Evolutionary conservation across 2,797 vertebrate species (phyloP).

Genomic region (Tragopan temminckii): DNA sequence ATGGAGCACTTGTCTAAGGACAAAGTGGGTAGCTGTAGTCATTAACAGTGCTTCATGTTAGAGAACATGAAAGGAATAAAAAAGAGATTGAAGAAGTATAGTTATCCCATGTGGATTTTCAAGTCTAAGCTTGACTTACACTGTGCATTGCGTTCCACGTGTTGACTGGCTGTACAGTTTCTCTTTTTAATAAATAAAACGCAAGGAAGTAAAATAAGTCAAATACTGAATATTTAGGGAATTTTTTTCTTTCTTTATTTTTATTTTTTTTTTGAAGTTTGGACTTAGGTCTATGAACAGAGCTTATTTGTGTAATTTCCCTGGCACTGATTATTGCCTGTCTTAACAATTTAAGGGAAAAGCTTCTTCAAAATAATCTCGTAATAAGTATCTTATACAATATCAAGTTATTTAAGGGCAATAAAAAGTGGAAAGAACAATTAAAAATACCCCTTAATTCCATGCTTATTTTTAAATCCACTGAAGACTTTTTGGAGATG

Average conservation of each 20-base stretch:
- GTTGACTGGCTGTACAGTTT: not conserved
- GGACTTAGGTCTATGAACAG: not conserved
- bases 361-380: conserved; percentile 12
- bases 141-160: not conserved
- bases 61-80: conserved; percentile 35
- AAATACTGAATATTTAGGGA: not conserved
- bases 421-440: conserved; percentile 25
- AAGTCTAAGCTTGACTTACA: not conserved
- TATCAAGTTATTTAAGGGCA: conserved; percentile 25
- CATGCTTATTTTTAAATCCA: not conserved
- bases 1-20: conserved; percentile 42
- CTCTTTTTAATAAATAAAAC: not conserved
- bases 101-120: not conserved
- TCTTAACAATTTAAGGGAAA: not conserved
- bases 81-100: not conserved
- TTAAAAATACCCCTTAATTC: not conserved
- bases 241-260: no score
- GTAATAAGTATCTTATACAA: not conserved
- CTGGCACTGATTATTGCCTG: not conserved
- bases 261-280: not conserved
- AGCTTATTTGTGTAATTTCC: not conserved
- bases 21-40: conserved; percentile 27
- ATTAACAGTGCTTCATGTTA: conserved; percentile 55
- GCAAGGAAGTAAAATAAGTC: not conserved
- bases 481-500: not conserved